Base-by-base conservation (phyloP, 64 coral and sea anemone genomes). In the Pachyseris speciosa region DNA sequence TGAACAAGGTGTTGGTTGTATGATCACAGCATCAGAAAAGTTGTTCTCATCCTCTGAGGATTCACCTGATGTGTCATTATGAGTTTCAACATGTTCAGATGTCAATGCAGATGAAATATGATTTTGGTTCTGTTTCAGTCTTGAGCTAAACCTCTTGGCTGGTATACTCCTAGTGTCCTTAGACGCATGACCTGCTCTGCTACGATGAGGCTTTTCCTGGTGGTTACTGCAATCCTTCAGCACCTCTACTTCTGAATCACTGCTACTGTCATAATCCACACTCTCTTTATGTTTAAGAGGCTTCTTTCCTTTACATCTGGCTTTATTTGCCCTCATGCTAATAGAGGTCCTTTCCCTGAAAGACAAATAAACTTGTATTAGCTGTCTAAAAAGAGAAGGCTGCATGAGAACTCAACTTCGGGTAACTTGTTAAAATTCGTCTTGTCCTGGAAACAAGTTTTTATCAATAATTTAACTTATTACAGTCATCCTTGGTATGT, bases 231-330 rank as follows among this genome's bases (percentile, higher is more conserved):
- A 9, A 26, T 39, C 52, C 22, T 20, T 63, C 22, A 81, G 37
- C 51, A 79, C 29, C 9, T 60, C 48, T 26, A 5, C 17, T 20
- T 81, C 77, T 40, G 77, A 90, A 80, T 80, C 74, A 69, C 88
- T 90, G 20, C 49, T 37, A 69, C 88, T 80, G 38, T 76, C 71
- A 66, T 76, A 75, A 77, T 64, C 26, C 31, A 66, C 50, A n/a
- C 22, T 66, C 13, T 79, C 30, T 53, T 9, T 58, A 39, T 40
- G 55, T 60, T 80, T 29, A n/a, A 30, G 0, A 17, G 31, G 61
- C 30, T 65, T 78, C 74, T 38, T 80, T 69, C 63, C 63, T 69
- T 69, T 66, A 49, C 22, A 37, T 16, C n/a, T 73, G 22, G 34
- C 26, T 38, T 28, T 64, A 20, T 4, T 1, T 64, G 5, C 27